Conservation (phyloP, 2,113 vertebrate species). For the Epinephelus fuscoguttatus region DNA sequence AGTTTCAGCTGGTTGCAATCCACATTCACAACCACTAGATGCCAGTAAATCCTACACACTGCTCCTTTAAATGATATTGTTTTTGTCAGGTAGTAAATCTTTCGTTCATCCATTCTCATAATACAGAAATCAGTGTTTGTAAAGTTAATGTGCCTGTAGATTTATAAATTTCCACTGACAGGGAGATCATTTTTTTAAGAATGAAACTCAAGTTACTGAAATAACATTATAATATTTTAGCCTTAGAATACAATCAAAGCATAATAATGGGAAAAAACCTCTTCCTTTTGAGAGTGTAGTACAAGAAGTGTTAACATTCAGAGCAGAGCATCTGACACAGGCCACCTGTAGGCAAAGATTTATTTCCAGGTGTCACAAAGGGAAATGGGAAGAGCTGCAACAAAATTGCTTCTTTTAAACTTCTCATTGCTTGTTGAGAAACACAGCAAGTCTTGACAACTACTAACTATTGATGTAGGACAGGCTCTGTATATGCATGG, state of each 20-base stretch:
- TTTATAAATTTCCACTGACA: conserved; percentile 19
- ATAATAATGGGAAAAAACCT: not conserved
- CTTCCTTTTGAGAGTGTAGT: not conserved
- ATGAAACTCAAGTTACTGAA: not conserved
- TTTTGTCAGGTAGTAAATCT: not conserved
- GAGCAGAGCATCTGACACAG: conserved; percentile 19
- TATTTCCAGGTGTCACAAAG: conserved; percentile 27
- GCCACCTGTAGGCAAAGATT: conserved; percentile 25
- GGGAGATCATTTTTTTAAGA: not conserved
- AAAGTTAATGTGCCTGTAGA: not conserved
- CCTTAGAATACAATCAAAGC: conserved; percentile 9
- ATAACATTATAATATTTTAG: not conserved
- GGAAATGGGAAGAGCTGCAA: not conserved
- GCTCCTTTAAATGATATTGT: too few relatives aligned
- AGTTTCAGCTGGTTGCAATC: too few relatives aligned
- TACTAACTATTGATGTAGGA: not conserved
- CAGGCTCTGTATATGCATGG: not conserved
- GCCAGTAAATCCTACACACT: too few relatives aligned
- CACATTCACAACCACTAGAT: too few relatives aligned
- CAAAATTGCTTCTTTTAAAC: conserved; percentile 30
- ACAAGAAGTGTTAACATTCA: conserved; percentile 17
- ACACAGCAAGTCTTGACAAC: conserved; percentile 30
- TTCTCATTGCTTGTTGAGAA: conserved; percentile 31
- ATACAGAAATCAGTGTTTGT: not conserved
- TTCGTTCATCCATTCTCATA: not conserved